Evolutionary conservation across 2,888 invertebrate species (phyloP).

Genomic region (Aphrophora alni): DNA sequence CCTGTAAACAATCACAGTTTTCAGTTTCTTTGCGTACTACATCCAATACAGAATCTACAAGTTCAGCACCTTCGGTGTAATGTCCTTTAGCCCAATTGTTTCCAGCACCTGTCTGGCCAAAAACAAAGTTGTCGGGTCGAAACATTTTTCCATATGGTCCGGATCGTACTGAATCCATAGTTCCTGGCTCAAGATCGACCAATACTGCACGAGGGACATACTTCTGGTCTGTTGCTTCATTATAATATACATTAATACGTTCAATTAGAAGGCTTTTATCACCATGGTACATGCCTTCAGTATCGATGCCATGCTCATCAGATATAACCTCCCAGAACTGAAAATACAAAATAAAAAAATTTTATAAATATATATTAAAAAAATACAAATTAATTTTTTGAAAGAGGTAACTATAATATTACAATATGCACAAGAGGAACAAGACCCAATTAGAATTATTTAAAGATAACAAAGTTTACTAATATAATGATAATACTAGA

Average conservation of each 20-base stretch:
- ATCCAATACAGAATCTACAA: constrained; percentile 62
- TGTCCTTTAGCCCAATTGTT: no score
- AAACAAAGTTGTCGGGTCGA: constrained; percentile 72
- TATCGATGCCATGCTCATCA: constrained; percentile 71
- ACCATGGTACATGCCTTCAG: constrained; percentile 64
- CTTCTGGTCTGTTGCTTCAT: constrained; percentile 63
- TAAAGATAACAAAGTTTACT: no score
- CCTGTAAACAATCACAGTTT: constrained; percentile 67
- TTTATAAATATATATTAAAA: no score
- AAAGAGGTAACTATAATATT: no score
- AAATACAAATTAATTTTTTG: no score
- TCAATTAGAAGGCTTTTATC: constrained; percentile 68
- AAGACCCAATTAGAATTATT: no score
- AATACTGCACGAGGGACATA: constrained; percentile 70
- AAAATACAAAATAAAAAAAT: no score
- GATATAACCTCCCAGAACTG: no score
- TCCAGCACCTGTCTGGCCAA: constrained; percentile 62
- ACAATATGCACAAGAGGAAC: no score
- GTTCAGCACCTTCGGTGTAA: no score
- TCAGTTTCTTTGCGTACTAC: constrained; percentile 62
- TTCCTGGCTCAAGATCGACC: constrained; percentile 72
- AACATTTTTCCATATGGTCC: constrained; percentile 72
- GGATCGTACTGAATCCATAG: constrained; percentile 72
- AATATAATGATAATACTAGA: no score
- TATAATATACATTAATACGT: constrained; percentile 69